Evolutionary conservation across 2,888 invertebrate species (phyloP).

Genomic region (Orthosia incerta): DNA sequence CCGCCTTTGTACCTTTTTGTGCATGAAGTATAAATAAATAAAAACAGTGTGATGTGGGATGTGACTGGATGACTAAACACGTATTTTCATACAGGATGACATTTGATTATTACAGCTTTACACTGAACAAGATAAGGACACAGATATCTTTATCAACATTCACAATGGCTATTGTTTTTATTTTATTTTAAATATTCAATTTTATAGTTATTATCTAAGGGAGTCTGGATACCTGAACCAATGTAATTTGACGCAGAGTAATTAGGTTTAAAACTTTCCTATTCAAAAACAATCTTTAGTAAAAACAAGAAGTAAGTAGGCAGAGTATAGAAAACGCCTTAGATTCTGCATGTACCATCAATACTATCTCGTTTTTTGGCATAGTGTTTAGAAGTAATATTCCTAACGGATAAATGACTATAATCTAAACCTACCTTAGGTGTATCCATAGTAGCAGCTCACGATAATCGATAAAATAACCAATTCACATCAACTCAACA

Average conservation of each 20-base stretch:
- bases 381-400: background rate
- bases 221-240: background rate
- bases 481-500: conserved; percentile 72
- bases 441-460: conserved; percentile 82
- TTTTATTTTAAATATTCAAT: background rate
- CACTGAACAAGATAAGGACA: conserved; percentile 35
- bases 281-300: background rate
- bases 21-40: too few relatives aligned
- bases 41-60: background rate
- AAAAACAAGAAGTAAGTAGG: too few relatives aligned
- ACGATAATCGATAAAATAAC: conserved; percentile 81
- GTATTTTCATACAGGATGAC: conserved; percentile 11
- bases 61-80: conserved; percentile 5
- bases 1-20: too few relatives aligned
- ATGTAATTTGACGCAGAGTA: background rate
- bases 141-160: conserved; percentile 39
- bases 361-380: background rate
- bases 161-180: conserved; percentile 14
- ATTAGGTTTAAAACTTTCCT: background rate
- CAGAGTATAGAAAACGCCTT: background rate
- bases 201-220: background rate
- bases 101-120: conserved; percentile 26
- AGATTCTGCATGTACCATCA: background rate
- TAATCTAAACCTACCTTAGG: conserved; percentile 81
- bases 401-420: background rate